These are phyloP conservation scores for Melanerpes aurifrons DNA, from an alignment of 2,113 vertebrate genomes.

Conservation along the genomic window DNA sequence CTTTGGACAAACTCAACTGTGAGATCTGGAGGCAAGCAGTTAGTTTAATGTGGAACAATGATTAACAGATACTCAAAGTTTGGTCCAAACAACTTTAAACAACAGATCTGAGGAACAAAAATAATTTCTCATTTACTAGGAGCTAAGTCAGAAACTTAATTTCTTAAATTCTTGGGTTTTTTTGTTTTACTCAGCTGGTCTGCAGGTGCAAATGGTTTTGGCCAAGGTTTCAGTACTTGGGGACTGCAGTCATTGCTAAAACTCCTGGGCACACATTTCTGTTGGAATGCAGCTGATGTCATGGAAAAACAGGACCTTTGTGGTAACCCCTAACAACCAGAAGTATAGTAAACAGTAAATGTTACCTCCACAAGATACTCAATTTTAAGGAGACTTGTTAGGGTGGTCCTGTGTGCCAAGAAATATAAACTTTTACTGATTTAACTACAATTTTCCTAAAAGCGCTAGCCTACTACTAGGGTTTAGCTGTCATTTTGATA, in stretches of 20 bases:
- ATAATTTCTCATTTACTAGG: constrained; percentile 38
- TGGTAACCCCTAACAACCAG: constrained; percentile 77
- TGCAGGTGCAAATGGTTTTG: constrained; percentile 72
- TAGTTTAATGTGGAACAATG: not conserved
- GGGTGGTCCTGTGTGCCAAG: constrained; percentile 71
- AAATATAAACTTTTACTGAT: constrained; percentile 73
- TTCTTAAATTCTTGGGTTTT: constrained; percentile 61
- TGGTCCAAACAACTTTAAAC: not conserved
- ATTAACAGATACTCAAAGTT: not conserved
- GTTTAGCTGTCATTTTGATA: constrained; percentile 57
- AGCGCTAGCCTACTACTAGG: constrained; percentile 55
- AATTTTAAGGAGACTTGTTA: constrained; percentile 70
- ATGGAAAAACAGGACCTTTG: constrained; percentile 75
- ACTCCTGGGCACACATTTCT: constrained; percentile 65
- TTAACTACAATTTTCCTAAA: constrained; percentile 69
- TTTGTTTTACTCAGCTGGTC: constrained; percentile 68
- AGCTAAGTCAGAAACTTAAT: constrained; percentile 66
- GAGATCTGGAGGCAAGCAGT: not conserved
- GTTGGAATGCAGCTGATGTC: constrained; percentile 78
- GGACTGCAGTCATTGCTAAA: constrained; percentile 70
- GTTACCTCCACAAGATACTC: constrained; percentile 69
- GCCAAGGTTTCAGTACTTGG: constrained; percentile 60
- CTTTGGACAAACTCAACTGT: not conserved
- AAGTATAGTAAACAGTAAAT: constrained; percentile 75
- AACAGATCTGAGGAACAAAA: not conserved